These are phyloP conservation scores for Harmothoe impar DNA, from an alignment of 2,888 invertebrate genomes.

Conservation along the genomic window DNA sequence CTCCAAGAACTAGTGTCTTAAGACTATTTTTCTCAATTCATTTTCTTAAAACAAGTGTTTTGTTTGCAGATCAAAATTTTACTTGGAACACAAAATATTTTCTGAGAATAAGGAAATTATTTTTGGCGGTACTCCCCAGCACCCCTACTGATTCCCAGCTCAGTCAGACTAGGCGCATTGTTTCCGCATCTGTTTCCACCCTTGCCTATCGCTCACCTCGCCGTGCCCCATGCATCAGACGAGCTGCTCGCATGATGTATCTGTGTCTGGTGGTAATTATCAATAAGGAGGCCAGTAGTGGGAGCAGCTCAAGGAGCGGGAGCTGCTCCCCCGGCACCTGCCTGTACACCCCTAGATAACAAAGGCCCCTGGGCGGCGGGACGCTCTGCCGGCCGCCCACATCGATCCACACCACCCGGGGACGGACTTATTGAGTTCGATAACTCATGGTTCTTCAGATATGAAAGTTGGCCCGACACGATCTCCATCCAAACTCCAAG, in stretches of 20 bases:
- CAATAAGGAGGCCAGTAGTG: neutral
- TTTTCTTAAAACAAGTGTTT: too few species aligned
- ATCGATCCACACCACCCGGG: slow-evolving; percentile 8
- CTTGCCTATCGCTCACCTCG: neutral
- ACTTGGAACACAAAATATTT: too few species aligned
- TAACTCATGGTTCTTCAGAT: slow-evolving; percentile 30
- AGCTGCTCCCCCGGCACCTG: neutral
- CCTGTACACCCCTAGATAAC: slow-evolving; percentile 13
- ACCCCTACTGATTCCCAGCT: neutral
- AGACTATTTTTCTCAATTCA: too few species aligned
- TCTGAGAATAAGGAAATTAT: too few species aligned
- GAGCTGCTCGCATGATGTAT: neutral
- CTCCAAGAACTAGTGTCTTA: too few species aligned
- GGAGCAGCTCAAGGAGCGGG: neutral
- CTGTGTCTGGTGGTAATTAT: neutral
- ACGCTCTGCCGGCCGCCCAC: neutral
- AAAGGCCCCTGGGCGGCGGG: neutral
- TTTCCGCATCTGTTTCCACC: neutral
- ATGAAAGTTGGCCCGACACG: neutral
- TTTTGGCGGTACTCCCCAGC: too few species aligned
- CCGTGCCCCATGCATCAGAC: neutral
- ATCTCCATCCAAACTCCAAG: neutral
- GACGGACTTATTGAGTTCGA: slow-evolving; percentile 40
- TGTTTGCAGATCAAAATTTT: too few species aligned
- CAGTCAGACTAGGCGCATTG: neutral